phyloP scores from a whole-genome alignment of 2,113 vertebrate genomes.

The Plotosus lineatus region DNA sequence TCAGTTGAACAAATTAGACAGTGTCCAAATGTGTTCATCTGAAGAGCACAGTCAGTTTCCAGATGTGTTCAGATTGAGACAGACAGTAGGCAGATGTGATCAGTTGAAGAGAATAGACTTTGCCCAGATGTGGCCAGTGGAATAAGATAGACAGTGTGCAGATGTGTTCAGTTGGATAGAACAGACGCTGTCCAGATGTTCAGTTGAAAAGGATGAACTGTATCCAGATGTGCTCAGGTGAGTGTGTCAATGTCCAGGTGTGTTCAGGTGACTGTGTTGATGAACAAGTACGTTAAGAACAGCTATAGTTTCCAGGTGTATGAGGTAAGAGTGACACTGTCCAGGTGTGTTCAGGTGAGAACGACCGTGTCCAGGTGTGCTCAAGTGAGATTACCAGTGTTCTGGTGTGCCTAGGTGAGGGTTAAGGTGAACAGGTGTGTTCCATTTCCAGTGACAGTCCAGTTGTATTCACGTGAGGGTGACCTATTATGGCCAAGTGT shows the following conservation, averaged over 20 bases:
- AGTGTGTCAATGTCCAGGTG: neutral
- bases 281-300: no score
- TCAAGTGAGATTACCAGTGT: no score
- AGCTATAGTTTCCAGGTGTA: no score
- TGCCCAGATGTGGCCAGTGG: no score
- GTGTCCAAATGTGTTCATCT: neutral
- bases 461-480: neutral
- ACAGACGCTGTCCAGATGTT: neutral
- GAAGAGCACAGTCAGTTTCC: neutral
- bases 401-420: no score
- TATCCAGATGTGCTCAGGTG: neutral
- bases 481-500: neutral
- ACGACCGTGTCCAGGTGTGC: no score
- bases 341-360: no score
- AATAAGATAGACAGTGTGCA: neutral
- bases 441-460: neutral
- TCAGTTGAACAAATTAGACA: neutral
- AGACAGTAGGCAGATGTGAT: neutral
- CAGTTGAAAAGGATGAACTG: neutral
- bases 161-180: neutral
- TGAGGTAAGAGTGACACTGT: no score
- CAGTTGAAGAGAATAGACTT: neutral
- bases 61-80: slow-evolving; percentile 2
- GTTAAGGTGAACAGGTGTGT: neutral
- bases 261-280: neutral